phyloP scores from a whole-genome alignment of 2,113 vertebrate genomes.

The Rhinoderma darwinii region DNA sequence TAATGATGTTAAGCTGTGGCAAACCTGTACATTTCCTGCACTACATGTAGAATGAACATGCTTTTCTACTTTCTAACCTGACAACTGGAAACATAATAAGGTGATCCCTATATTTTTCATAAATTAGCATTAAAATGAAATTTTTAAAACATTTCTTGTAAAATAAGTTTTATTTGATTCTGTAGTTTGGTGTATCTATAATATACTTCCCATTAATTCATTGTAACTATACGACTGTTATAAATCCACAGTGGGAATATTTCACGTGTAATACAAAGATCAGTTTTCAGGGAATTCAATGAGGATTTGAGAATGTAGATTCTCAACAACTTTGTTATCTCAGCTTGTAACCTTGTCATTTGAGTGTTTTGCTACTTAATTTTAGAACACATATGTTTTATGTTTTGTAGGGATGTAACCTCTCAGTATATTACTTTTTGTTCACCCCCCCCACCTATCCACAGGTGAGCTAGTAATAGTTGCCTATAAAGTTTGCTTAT shows the following conservation, averaged over 20 bases:
- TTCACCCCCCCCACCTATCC: slow-evolving; percentile 22
- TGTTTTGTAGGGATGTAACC: slow-evolving; percentile 38
- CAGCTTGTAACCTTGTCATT: slow-evolving; percentile 37
- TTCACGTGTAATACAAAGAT: neutral
- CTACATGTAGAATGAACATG: too few species aligned
- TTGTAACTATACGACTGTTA: neutral
- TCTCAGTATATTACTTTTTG: slow-evolving; percentile 24
- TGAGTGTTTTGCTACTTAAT: slow-evolving; percentile 16
- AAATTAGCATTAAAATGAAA: too few species aligned
- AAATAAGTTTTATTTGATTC: too few species aligned
- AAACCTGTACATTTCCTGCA: too few species aligned
- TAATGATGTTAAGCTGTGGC: too few species aligned
- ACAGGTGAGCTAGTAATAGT: slow-evolving; percentile 48
- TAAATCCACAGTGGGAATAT: neutral
- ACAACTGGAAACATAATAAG: too few species aligned
- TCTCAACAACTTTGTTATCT: slow-evolving; percentile 23
- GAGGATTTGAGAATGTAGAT: slow-evolving; percentile 7
- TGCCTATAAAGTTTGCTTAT: slow-evolving; percentile 35
- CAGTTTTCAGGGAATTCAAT: neutral
- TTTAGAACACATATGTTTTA: slow-evolving; percentile 45
- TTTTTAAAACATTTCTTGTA: too few species aligned
- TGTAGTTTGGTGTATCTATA: too few species aligned
- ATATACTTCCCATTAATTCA: neutral
- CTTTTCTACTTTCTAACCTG: too few species aligned
- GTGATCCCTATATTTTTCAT: too few species aligned